Percentiles rank a stretch among this genome's conserved stretches.
Conservation (phyloP, 2,797 vertebrate species). For the Poeciliopsis turneri region DNA sequence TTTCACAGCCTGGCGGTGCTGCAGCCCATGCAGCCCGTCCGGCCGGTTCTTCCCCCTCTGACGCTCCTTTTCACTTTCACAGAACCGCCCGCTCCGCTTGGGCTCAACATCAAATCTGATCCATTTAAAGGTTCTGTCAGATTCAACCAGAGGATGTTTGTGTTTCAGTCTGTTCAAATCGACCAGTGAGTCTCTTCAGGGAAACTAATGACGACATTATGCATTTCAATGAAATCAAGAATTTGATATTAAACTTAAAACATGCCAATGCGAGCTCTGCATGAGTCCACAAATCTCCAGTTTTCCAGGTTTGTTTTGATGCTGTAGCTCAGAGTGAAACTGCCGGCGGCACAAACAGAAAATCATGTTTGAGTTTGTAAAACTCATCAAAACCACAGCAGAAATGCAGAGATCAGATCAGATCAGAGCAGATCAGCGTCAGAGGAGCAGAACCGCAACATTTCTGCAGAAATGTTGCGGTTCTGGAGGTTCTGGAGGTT, state of each 20-base stretch:
- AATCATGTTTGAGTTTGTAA: not conserved
- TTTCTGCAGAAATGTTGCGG: too few species aligned
- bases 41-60: not conserved
- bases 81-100: not conserved
- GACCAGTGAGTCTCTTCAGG: not conserved
- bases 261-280: not conserved
- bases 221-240: not conserved
- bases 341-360: not conserved
- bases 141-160: not conserved
- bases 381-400: not conserved
- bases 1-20: not conserved
- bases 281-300: not conserved
- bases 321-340: not conserved
- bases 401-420: not conserved
- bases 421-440: not conserved
- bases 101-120: not conserved
- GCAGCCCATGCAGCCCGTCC: not conserved
- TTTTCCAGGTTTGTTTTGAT: not conserved
- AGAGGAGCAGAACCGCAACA: not conserved
- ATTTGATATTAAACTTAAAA: not conserved
- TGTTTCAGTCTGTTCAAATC: not conserved
- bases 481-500: too few species aligned
- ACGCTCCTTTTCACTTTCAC: too few species aligned
- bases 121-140: not conserved
- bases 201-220: not conserved